Base-by-base conservation (phyloP, 2,888 invertebrate genomes). In the Ophraella communa region DNA sequence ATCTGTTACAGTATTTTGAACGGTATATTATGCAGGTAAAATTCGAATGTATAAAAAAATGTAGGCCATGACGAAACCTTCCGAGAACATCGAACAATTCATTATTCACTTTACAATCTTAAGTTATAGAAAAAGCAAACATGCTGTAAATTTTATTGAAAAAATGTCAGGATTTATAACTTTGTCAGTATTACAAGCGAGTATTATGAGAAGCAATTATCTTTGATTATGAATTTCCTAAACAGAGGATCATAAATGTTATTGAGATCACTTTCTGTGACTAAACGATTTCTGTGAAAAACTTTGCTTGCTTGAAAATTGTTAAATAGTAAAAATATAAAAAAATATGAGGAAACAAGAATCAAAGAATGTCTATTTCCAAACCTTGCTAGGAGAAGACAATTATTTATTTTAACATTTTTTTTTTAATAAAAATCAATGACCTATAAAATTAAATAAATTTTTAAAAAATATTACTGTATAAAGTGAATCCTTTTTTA, bases 61-160 rank as follows among this genome's bases (percentile, higher is more conserved):
- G 64, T 76, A 74, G 74, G 73, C 68, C 74, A 74, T 57, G 51
- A 65, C 58, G 45, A 42, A 58, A 58, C 73, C 74, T 76, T 75
- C 76, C 68, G 42, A 73, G 76, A 76, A 76, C 52, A 58, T 58
- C 67, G 62, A 69, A 72, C 67, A 70, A 72, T 69, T 69, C 70
- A 67, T 74, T 72, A 71, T 71, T 52, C 27, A 68, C 62, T 74
- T 72, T 68, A 71, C 65, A 62, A 62, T 60, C 39, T 49, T 24
- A 49, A 65, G 61, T 65, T 60, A 65, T 11, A 47, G 54, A 60
- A 65, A 62, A 60, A 59, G 66, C 61, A 64, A 70, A 68, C 62
- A 67, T 42, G 62, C 51, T 56, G 66, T 70, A 70, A 70, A 70
- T 33, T 65, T 64, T 65, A 65, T 68, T 56, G 55, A 52, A 49